A percentile compares a stretch with the other conserved stretches of the same genome.
phyloP scores from a whole-genome alignment of 2,797 vertebrate genomes.

The Prionace glauca region DNA sequence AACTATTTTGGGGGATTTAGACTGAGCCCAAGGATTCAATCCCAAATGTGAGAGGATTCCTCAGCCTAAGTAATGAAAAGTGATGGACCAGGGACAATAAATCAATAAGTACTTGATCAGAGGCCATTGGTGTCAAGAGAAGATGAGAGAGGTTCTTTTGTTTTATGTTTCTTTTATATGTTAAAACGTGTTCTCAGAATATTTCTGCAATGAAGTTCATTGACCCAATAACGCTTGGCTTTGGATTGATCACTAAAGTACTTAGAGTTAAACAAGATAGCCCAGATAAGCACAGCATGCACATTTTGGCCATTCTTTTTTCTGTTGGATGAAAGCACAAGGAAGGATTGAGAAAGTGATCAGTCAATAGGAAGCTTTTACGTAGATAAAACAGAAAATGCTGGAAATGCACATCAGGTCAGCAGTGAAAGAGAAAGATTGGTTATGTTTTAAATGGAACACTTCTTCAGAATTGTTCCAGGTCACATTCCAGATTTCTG shows the following conservation, averaged over 20 bases:
- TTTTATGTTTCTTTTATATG: not conserved
- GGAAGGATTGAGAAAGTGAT: not conserved
- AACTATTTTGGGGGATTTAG: no score
- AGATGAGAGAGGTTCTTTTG: not conserved
- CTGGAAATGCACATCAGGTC: not conserved
- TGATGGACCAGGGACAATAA: no score
- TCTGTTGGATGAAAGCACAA: not conserved
- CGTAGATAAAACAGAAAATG: conserved; percentile 1
- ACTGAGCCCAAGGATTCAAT: not conserved
- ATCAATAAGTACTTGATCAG: no score
- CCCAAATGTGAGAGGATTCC: not conserved
- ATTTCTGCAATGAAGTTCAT: not conserved
- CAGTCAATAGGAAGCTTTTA: not conserved
- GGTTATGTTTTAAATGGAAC: not conserved
- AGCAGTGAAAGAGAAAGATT: not conserved
- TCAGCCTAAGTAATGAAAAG: no score
- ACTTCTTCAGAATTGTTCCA: not conserved
- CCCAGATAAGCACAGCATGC: not conserved
- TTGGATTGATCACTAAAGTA: not conserved
- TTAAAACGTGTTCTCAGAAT: not conserved
- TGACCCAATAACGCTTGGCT: not conserved
- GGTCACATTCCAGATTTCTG: not conserved
- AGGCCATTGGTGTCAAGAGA: not conserved
- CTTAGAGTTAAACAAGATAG: not conserved
- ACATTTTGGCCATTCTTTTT: not conserved